Base-by-base conservation (phyloP, 2,888 invertebrate genomes). In the Cryptus viduatorius region DNA sequence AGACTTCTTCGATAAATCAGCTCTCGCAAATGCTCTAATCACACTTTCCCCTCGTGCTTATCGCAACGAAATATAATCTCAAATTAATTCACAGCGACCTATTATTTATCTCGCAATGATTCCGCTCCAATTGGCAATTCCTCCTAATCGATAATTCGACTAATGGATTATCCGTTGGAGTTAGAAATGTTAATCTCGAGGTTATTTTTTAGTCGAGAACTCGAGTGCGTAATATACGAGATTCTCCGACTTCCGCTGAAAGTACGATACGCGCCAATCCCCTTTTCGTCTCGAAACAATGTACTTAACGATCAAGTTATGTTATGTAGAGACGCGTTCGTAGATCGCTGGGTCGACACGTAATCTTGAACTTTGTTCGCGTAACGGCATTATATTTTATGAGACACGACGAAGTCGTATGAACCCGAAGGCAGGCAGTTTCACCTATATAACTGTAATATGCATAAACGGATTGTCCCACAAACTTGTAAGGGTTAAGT, bases 391-490 rank as follows among this genome's bases (percentile, higher is more conserved):
- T 93, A 92, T 92, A 91, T 93, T 92, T 93, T 89, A 91, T 89
- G 90, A 91, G 90, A 90, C 88, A 88, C 90, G 82, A 79, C 77
- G 92, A 93, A 93, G 93, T 93, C 92, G 87, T 92, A 93, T 90
- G 64, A 91, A 90, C 88, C 90, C 87, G 87, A 86, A 61, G 89
- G 88, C 87, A 81, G 73, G 83, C 82, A 84, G 84, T 84, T 84
- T 79, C 90, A 90, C 88, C 89, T 89, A 90, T 90, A 81, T 88
- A 89, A 82, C 89, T 86, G 90, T 93, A 93, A 93, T 93, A 93
- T 92, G 92, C 92, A 93, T 93, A 93, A 93, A 93, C 87, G 93
- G 93, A 93, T 93, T 93, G 93, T 93, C 93, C 93, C 92, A 93
- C 92, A 91, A 93, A 93, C 93, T 93, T 93, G 92, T 92, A 92